Conservation (phyloP, 2,797 vertebrate genomes). For the Sebastes iracundus region DNA sequence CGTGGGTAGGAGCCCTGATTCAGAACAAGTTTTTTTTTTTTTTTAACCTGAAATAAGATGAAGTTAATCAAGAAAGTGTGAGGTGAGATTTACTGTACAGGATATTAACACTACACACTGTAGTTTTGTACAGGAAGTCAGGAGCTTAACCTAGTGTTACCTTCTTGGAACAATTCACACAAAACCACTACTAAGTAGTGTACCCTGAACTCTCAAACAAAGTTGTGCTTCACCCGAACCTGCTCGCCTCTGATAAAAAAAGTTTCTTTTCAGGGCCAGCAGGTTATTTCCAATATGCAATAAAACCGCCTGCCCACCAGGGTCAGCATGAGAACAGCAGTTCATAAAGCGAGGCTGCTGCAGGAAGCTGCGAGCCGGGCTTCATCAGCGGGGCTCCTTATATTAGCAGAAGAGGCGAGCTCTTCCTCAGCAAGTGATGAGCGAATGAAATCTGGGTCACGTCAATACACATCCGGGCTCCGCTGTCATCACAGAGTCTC, state of each 20-base stretch:
- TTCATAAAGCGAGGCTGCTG: constrained; percentile 44
- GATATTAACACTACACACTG: constrained; percentile 74
- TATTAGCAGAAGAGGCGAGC: constrained; percentile 35
- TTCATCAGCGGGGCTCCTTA: constrained; percentile 31
- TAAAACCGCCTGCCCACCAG: constrained; percentile 52
- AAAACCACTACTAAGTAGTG: constrained; percentile 53
- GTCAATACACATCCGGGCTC: constrained; percentile 72
- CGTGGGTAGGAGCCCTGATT: constrained; percentile 77
- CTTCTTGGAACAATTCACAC: constrained; percentile 50
- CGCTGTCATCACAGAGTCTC: constrained; percentile 55
- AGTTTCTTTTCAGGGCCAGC: constrained; percentile 60
- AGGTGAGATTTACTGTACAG: constrained; percentile 76
- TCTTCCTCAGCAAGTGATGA: constrained; percentile 52
- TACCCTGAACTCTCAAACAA: constrained; percentile 78
- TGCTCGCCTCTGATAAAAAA: constrained; percentile 45
- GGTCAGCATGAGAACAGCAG: constrained; percentile 50
- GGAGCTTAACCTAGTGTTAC: constrained; percentile 56
- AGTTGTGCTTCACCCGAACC: constrained; percentile 78
- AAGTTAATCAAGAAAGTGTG: constrained; percentile 71
- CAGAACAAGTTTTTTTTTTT: constrained; percentile 57
- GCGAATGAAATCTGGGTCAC: constrained; percentile 74
- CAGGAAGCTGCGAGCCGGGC: constrained; percentile 37
- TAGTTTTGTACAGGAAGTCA: constrained; percentile 72
- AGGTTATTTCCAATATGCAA: constrained; percentile 64
- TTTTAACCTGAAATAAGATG: constrained; percentile 76